These are phyloP conservation scores for Nipponia nippon DNA, from an alignment of 2,113 vertebrate genomes.

Conservation along the genomic window DNA sequence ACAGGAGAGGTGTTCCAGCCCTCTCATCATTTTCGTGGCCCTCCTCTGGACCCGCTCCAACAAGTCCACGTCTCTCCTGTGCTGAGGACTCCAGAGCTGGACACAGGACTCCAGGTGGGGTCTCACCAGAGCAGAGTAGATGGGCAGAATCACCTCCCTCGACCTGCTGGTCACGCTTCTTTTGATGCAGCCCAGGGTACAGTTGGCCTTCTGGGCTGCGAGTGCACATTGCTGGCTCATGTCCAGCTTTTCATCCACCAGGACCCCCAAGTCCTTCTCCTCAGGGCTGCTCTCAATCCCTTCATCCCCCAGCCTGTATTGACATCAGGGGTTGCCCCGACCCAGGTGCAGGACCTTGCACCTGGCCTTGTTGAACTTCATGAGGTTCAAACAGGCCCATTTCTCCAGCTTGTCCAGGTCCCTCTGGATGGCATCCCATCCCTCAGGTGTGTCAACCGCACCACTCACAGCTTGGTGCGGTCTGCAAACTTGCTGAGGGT, in stretches of 20 bases:
- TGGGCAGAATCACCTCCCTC: background rate
- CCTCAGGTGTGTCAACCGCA: background rate
- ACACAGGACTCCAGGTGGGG: background rate
- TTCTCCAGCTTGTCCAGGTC: background rate
- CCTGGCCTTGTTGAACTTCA: background rate
- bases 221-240: background rate
- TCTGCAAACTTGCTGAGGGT: background rate
- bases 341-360: background rate
- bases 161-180: background rate
- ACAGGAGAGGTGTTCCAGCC: background rate
- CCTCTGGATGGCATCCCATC: background rate
- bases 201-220: background rate
- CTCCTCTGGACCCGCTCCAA: background rate
- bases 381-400: background rate
- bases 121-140: background rate
- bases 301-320: background rate
- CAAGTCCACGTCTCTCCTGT: background rate
- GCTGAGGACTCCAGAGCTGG: background rate
- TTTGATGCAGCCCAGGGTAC: background rate
- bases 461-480: too few relatives aligned
- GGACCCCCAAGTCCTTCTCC: background rate
- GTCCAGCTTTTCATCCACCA: background rate
- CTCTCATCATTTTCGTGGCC: background rate
- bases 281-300: background rate
- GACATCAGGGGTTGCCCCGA: accelerated